Evolutionary conservation across 1,140 invertebrate species (phyloP).

Genomic region (Melanaphis sacchari): DNA sequence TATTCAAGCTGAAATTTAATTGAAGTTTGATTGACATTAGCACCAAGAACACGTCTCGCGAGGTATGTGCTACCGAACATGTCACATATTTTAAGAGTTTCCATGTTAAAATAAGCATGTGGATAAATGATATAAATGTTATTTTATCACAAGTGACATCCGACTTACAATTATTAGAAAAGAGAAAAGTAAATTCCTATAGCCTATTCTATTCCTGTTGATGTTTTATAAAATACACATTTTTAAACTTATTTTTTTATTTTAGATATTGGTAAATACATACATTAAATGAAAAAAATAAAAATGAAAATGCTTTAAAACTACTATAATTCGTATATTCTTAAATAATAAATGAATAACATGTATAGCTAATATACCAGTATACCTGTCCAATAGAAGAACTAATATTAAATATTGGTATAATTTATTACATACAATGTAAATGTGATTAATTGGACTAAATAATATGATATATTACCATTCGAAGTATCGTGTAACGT

Average conservation of each 20-base stretch:
- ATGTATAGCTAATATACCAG: background rate
- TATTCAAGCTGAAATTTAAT: background rate
- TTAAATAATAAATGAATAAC: background rate
- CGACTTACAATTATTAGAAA: background rate
- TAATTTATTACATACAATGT: background rate
- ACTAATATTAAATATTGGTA: background rate
- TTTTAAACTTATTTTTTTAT: background rate
- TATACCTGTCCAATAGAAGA: background rate
- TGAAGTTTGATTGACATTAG: conserved; percentile 12
- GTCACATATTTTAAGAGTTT: background rate
- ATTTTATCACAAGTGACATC: background rate
- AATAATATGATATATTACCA: conserved; percentile 23
- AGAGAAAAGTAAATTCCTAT: background rate
- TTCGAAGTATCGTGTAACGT: background rate
- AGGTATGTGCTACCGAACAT: background rate
- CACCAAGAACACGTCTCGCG: background rate
- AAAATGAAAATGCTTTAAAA: background rate
- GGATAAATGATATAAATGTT: background rate
- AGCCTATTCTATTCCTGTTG: background rate
- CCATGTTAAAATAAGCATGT: background rate
- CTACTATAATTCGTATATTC: background rate
- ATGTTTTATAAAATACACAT: background rate
- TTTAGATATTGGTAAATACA: background rate
- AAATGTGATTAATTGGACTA: conserved; percentile 24
- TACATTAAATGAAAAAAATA: background rate